These are phyloP conservation scores for Xestoiulus laeticollis DNA, from an alignment of 2,888 invertebrate genomes.

Conservation along the genomic window DNA sequence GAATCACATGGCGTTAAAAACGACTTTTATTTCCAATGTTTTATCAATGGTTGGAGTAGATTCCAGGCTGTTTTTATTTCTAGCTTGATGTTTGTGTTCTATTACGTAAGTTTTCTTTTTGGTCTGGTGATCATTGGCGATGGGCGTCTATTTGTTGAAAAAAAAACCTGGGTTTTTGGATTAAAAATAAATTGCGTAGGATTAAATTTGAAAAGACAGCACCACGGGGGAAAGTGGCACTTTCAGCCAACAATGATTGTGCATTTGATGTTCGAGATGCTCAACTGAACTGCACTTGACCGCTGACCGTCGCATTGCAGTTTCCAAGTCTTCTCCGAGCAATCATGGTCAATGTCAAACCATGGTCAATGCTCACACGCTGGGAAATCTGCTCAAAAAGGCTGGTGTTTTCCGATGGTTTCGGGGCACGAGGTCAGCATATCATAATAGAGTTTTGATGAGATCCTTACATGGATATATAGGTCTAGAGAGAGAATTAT, in stretches of 20 bases:
- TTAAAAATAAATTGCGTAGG: slow-evolving; percentile 19
- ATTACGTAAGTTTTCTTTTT: not conserved
- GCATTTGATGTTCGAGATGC: not conserved
- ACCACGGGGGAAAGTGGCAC: not conserved
- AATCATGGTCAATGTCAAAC: slow-evolving; percentile 10
- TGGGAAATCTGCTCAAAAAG: not conserved
- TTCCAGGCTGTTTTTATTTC: not conserved
- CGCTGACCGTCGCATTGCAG: slow-evolving; percentile 18
- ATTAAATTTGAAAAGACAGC: slow-evolving; percentile 26
- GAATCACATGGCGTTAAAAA: not conserved
- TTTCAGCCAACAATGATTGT: slow-evolving; percentile 20
- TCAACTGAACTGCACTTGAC: slow-evolving; percentile 26
- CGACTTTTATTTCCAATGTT: too few species aligned
- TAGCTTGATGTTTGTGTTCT: not conserved
- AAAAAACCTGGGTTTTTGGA: not conserved
- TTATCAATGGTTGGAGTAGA: not conserved
- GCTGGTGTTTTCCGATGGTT: not conserved
- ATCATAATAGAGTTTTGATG: slow-evolving; percentile 1
- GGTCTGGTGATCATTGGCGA: not conserved
- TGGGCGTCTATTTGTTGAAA: not conserved
- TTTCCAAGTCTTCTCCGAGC: not conserved
- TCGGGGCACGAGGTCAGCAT: slow-evolving; percentile 1
- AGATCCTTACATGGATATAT: not conserved
- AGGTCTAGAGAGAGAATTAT: too few species aligned
- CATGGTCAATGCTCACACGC: slow-evolving; percentile 8